Conservation (phyloP, 2,113 vertebrate genomes). For the Pseudorectes ferrugineus region DNA sequence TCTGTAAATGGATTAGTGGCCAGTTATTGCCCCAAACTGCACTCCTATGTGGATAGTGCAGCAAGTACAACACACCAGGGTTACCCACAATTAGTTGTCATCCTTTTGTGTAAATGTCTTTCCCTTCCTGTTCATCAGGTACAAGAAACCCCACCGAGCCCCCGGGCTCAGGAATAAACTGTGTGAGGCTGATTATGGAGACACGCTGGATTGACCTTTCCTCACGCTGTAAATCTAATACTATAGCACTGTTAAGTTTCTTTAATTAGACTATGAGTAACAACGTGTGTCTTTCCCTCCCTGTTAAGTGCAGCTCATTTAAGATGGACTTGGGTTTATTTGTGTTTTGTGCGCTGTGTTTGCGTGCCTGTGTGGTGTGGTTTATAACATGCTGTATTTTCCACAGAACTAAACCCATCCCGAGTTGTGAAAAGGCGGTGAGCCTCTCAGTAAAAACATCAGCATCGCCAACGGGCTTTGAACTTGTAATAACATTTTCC, state of each 20-base stretch:
- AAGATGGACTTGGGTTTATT: background rate
- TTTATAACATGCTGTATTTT: background rate
- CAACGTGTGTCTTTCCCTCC: background rate
- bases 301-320: background rate
- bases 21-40: rapidly evolving
- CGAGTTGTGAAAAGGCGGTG: background rate
- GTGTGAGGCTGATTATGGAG: background rate
- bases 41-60: rapidly evolving
- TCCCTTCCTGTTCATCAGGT: rapidly evolving
- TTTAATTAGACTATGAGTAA: conserved; percentile 15
- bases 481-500: background rate
- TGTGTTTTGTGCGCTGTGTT: background rate
- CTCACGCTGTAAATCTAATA: background rate
- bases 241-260: background rate
- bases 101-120: background rate
- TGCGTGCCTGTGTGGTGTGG: background rate
- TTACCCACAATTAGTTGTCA: rapidly evolving
- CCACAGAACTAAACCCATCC: background rate
- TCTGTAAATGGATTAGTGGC: rapidly evolving
- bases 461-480: background rate
- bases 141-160: background rate
- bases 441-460: background rate
- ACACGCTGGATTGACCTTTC: background rate
- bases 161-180: background rate
- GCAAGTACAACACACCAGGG: rapidly evolving